Evolutionary conservation across 92 coral and sea anemone species (phyloP).

Genomic region (Hydrozoanthus gracilis): DNA sequence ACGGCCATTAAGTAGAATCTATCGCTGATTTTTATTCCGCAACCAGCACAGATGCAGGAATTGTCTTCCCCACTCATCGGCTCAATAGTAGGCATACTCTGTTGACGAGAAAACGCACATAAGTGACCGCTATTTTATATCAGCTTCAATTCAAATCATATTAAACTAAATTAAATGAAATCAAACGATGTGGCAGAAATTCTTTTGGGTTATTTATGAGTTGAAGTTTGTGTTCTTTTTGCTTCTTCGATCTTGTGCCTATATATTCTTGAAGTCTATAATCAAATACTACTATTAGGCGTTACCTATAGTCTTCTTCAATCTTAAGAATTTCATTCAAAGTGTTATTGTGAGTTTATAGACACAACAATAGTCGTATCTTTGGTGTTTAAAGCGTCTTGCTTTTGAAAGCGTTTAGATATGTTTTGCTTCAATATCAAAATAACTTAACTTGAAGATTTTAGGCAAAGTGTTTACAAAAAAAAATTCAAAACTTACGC

Average conservation of each 20-base stretch:
- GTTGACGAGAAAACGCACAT: neutral
- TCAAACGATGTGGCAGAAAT: neutral
- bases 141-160: neutral
- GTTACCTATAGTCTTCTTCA: conserved; percentile 36
- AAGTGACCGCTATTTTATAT: neutral
- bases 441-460: neutral
- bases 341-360: conserved; percentile 16
- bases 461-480: conserved; percentile 1
- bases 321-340: conserved; percentile 43
- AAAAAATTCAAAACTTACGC: conserved; percentile 15
- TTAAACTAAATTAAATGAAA: neutral
- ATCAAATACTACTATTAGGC: conserved; percentile 32
- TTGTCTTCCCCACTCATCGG: conserved; percentile 73
- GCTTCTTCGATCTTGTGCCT: neutral
- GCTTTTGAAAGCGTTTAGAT: conserved; percentile 19
- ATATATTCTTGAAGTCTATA: conserved; percentile 9
- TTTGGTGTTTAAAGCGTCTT: conserved; percentile 21
- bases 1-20: conserved; percentile 93
- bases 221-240: neutral
- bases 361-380: conserved; percentile 42
- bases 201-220: neutral
- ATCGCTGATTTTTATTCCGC: conserved; percentile 84
- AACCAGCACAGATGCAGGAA: conserved; percentile 85
- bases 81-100: conserved; percentile 81
- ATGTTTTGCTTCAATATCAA: conserved; percentile 16